Evolutionary conservation across 1,140 invertebrate genomes (phyloP), one percentile per base, ranked within the genome.

Genomic region (Drosophila persimilis): DNA sequence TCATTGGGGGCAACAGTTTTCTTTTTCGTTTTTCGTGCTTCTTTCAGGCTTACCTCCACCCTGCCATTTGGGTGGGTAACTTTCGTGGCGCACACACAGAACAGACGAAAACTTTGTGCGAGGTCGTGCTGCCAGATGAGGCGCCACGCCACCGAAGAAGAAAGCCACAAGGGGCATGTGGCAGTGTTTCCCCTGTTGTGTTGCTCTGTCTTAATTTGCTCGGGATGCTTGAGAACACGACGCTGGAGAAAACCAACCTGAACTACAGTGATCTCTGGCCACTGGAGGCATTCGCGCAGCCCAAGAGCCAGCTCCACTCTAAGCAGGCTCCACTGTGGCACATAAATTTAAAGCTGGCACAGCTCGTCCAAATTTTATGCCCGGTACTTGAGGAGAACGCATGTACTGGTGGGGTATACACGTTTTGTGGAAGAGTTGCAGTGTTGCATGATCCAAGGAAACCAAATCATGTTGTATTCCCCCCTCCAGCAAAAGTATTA

Each of bases 101-200:
- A 55, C 56, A 71, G 69, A 41, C 66, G 54, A 73, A 66, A 60
- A 74, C 53, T 57, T 53, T 63, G 41, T 48, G 54, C 53, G 59
- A 73, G 71, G 70, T 64, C 59, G 71, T 52, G 45, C 17, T 47
- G 50, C 77, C 80, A 85, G 71, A 73, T 85, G 77, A 62, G 80
- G 77, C 80, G 64, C 45, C 26, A 46, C 41, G 22, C n/a, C 53
- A 22, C n/a, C 48, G 41, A 63, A 52, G n/a, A 8, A n/a, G 29
- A 7, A 57, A 54, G 44, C 51, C 20, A n/a, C 45, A 55, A 54
- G 48, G 24, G 48, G 44, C 50, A 31, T 45, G 58, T 46, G 59
- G 11, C 52, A 50, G 66, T 35, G 45, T 35, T 61, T 13, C 4
- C 20, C 41, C 13, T 56, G 52, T 53, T 58, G 43, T 66, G 50